A percentile compares a stretch with the other conserved stretches of the same genome.
Evolutionary conservation across 1,140 invertebrate species (phyloP).

Genomic region (Eurosta solidaginis): DNA sequence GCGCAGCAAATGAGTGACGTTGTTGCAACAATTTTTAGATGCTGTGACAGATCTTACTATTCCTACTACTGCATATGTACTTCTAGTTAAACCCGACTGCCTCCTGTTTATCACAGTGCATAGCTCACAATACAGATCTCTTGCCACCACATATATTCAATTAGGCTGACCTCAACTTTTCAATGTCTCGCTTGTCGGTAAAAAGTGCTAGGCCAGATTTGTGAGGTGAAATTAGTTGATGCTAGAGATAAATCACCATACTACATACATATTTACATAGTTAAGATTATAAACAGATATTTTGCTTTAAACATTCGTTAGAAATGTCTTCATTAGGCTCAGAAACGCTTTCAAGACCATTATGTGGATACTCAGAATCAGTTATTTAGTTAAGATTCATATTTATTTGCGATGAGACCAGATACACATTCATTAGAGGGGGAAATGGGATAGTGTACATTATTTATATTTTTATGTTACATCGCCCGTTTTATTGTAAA

Average conservation of each 20-base stretch:
- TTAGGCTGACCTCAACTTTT: not conserved
- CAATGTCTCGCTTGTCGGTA: conserved; percentile 4
- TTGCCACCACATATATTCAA: not conserved
- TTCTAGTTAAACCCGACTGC: not conserved
- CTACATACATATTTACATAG: not conserved
- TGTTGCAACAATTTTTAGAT: not conserved
- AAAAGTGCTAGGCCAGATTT: not conserved
- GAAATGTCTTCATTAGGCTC: not conserved
- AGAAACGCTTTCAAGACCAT: not conserved
- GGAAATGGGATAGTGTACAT: too few species aligned
- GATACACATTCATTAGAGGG: too few species aligned
- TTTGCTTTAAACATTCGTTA: not conserved
- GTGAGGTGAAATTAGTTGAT: not conserved
- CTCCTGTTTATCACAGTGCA: not conserved
- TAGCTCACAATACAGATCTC: not conserved
- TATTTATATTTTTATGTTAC: too few species aligned
- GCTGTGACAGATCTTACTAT: not conserved
- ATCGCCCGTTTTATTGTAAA: too few species aligned
- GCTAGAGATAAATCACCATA: not conserved
- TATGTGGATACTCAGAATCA: too few species aligned
- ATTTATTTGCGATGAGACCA: too few species aligned
- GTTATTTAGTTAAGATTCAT: too few species aligned
- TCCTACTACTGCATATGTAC: not conserved
- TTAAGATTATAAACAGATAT: not conserved
- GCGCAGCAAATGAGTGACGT: not conserved